phyloP scores from a whole-genome alignment of 2,113 vertebrate genomes.

The Platanista minor region DNA sequence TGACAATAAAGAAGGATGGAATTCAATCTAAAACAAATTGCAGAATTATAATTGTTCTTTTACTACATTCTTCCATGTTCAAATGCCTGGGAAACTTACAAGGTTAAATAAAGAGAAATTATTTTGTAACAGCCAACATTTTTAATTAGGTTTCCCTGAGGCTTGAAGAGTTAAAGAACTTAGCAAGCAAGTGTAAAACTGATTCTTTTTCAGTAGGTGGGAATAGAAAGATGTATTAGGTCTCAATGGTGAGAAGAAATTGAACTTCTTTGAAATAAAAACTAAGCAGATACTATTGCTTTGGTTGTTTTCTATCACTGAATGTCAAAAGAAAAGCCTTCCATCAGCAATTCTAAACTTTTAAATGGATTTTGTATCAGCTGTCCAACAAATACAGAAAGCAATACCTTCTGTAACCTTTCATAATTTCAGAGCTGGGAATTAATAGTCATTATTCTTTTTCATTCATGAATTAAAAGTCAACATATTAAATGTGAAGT shows the following conservation, averaged over 20 bases:
- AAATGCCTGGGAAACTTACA: not conserved
- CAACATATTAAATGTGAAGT: not conserved
- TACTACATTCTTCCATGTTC: not conserved
- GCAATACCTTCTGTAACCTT: not conserved
- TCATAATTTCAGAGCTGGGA: not conserved
- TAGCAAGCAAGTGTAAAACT: conserved; percentile 22
- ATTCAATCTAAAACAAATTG: not conserved
- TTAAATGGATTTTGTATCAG: not conserved
- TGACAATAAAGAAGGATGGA: not conserved
- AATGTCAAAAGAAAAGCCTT: not conserved
- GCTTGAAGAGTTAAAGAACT: not conserved
- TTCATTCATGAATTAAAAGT: not conserved
- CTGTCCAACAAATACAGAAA: not conserved
- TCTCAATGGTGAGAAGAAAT: not conserved
- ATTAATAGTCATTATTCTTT: not conserved
- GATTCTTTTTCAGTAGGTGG: not conserved
- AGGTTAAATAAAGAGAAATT: conserved; percentile 28
- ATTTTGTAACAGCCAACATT: not conserved
- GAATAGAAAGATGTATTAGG: not conserved
- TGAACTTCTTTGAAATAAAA: conserved; percentile 19
- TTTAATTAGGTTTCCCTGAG: conserved; percentile 40
- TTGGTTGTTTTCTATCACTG: not conserved
- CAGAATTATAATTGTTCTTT: not conserved
- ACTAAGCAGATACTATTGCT: not conserved
- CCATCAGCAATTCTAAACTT: not conserved